Percentiles rank a stretch among this genome's conserved stretches.
Evolutionary conservation across 2,113 vertebrate genomes (phyloP).

Genomic region (Antigone vipio): DNA sequence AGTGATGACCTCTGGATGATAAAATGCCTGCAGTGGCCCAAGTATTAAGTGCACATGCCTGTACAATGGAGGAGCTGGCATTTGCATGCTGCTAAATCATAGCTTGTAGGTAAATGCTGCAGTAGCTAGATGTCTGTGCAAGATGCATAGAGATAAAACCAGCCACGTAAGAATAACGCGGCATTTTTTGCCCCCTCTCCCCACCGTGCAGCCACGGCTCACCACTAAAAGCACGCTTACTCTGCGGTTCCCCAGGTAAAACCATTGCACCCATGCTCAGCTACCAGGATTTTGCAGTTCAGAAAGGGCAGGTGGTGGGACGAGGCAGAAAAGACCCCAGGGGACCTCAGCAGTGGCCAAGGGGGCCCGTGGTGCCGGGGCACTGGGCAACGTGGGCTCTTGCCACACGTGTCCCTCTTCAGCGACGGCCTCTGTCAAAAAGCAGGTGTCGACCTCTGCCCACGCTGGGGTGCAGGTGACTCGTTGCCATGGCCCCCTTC

Average conservation of each 20-base stretch:
- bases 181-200: background rate
- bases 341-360: background rate
- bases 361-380: no score
- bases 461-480: fast-evolving
- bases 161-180: background rate
- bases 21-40: background rate
- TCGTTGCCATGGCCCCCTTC: background rate
- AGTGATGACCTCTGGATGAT: background rate
- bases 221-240: background rate
- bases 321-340: background rate
- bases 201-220: background rate
- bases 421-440: background rate
- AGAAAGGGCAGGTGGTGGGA: background rate
- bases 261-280: background rate
- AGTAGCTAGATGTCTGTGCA: background rate
- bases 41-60: background rate
- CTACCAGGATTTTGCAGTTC: background rate
- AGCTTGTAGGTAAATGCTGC: background rate
- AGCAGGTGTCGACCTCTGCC: no score
- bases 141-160: background rate
- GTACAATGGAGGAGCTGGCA: background rate
- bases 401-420: background rate
- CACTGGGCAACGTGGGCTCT: background rate
- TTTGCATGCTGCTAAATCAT: background rate
- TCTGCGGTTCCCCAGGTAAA: background rate